Base-by-base conservation (phyloP, 2,888 invertebrate species). In the Vesta saturnalis region DNA sequence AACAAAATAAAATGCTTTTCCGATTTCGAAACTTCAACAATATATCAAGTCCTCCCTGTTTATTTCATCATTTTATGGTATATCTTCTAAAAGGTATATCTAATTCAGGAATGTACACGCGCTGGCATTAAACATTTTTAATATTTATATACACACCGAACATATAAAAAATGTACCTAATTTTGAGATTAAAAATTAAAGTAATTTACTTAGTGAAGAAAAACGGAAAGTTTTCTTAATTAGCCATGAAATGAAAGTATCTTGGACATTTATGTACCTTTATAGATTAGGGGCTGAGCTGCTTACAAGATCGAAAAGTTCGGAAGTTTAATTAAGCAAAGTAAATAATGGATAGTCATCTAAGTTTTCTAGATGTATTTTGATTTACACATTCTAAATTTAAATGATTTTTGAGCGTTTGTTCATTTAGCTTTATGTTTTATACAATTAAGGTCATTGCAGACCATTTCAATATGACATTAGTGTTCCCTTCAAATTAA, bases 191-290 rank as follows among this genome's bases (percentile, higher is more conserved):
- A 52, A 47, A 14, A 14, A 47, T 47, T 47, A 15, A 47, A 3
- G 47, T 52, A 21, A 52, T 52, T 52, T 52, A 52, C 52, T 52
- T 52, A 19, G 21, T 3, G 19, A 52, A 52, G 21, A 52, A 19
- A 52, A 52, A 52, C 52, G 18, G 52, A 52, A 52, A 52, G 52
- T 52, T 52, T 52, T 52, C 52, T 52, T 52, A 52, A 52, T 52
- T 52, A 52, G 12, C 52, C 52, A 52, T 52, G 52, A 52, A 52
- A 52, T 52, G 52, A 52, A 52, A 52, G 52, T 52, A 52, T 52
- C 52, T 52, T 21, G 52, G 52, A 52, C 52, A 52, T 52, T 52
- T 52, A 52, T 52, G 52, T 52, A 19, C 52, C 52, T 52, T 52
- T 52, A 52, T 19, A 19, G 21, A 52, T 52, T 52, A 52, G 52